A percentile compares a stretch with the other conserved stretches of the same genome.
Conservation (phyloP, 2,888 invertebrate genomes). For the Clivina fossor region DNA sequence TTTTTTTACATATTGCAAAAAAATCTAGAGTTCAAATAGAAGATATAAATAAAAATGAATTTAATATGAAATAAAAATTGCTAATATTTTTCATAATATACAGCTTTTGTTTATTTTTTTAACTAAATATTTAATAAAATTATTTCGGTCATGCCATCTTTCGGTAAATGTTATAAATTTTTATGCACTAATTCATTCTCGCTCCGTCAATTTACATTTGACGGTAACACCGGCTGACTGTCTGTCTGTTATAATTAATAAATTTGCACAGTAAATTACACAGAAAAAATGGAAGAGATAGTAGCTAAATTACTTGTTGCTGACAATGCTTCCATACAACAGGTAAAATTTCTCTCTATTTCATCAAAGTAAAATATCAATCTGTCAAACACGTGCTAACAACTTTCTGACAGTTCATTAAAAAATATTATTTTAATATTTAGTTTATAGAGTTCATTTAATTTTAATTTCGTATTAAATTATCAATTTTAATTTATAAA, state of each 20-base stretch:
- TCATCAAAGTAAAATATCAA: not conserved
- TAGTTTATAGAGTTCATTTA: too few relatives aligned
- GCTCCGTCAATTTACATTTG: conserved; percentile 22
- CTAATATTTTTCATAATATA: too few relatives aligned
- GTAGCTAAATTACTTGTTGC: conserved; percentile 62
- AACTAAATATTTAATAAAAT: too few relatives aligned
- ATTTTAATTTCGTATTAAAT: too few relatives aligned
- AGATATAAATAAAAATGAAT: too few relatives aligned
- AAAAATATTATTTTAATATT: conserved; percentile 9
- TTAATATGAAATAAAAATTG: too few relatives aligned
- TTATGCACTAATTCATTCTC: too few relatives aligned
- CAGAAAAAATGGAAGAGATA: conserved; percentile 60
- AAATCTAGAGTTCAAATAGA: too few relatives aligned
- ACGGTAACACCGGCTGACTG: conserved; percentile 23
- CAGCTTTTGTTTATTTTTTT: too few relatives aligned
- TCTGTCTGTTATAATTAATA: conserved; percentile 17
- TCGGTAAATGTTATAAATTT: too few relatives aligned
- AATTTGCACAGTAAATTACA: conserved; percentile 10
- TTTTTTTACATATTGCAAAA: too few relatives aligned
- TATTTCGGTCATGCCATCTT: too few relatives aligned
- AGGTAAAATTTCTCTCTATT: conserved; percentile 53
- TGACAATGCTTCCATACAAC: conserved; percentile 61
- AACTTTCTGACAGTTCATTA: conserved; percentile 16
- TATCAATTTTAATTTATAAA: not conserved
- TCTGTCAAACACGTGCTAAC: conserved; percentile 29